These are phyloP conservation scores for Conchocele bisecta DNA, from an alignment of 2,888 invertebrate species.

Conservation along the genomic window DNA sequence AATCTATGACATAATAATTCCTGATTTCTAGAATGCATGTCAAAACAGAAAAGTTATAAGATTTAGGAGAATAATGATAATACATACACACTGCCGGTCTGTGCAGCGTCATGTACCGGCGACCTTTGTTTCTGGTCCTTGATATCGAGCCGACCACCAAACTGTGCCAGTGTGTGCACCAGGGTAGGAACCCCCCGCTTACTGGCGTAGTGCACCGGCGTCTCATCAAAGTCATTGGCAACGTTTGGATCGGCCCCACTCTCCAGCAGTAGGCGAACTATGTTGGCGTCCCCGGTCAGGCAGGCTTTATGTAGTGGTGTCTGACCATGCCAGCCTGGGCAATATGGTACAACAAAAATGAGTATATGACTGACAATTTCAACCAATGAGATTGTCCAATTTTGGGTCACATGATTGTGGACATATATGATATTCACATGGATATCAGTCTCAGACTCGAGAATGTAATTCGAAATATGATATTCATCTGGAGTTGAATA, in stretches of 20 bases:
- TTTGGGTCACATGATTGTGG: no score
- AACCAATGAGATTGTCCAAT: no score
- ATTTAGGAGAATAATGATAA: no score
- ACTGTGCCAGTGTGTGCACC: slow-evolving; percentile 71
- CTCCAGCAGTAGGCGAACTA: slow-evolving; percentile 70
- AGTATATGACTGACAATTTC: no score
- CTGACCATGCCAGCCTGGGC: slow-evolving; percentile 79
- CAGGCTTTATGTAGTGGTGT: slow-evolving; percentile 79
- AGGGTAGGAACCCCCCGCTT: slow-evolving; percentile 74
- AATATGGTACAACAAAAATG: no score
- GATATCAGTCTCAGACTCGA: no score
- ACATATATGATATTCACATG: no score
- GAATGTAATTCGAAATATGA: no score
- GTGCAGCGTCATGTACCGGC: slow-evolving; percentile 77
- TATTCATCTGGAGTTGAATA: no score
- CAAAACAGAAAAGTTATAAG: no score
- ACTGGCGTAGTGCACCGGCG: slow-evolving; percentile 80
- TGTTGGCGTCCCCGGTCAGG: slow-evolving; percentile 71
- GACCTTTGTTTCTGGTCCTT: slow-evolving; percentile 73
- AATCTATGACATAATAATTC: no score
- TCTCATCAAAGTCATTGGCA: slow-evolving; percentile 75
- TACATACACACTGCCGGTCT: slow-evolving; percentile 80
- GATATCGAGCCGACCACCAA: slow-evolving; percentile 70
- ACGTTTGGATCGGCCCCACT: slow-evolving; percentile 77
- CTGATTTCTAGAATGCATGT: no score